phyloP scores from a whole-genome alignment of 1,140 invertebrate genomes.

The Drosophila malerkotliana region DNA sequence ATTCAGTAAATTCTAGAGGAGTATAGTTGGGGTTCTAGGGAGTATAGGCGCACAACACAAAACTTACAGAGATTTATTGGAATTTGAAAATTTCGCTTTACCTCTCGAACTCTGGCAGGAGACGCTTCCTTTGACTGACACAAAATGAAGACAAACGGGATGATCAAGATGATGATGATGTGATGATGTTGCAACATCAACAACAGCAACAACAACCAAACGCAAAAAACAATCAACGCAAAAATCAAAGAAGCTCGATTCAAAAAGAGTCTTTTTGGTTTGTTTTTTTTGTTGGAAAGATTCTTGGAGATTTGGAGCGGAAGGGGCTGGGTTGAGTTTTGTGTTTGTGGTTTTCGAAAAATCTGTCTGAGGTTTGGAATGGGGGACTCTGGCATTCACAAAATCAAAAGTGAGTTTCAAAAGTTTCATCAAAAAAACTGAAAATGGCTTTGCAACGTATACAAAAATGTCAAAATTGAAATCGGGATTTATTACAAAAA shows the following conservation, averaged over 20 bases:
- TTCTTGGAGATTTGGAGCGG: constrained; percentile 4
- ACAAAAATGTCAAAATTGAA: constrained; percentile 51
- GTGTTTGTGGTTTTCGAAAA: constrained; percentile 42
- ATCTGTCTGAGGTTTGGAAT: constrained; percentile 10
- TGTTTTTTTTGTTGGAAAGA: constrained; percentile 2
- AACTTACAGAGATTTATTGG: constrained; percentile 76
- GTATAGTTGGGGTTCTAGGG: constrained; percentile 11
- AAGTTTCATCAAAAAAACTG: constrained; percentile 43
- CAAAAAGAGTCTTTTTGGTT: constrained; percentile 29
- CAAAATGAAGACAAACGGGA: constrained; percentile 71
- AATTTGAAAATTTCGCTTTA: constrained; percentile 72
- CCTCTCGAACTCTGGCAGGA: constrained; percentile 64
- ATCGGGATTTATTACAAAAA: constrained; percentile 51
- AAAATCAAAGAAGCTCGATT: constrained; percentile 70
- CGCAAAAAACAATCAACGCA: constrained; percentile 59
- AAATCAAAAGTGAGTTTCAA: constrained; percentile 48
- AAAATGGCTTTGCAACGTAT: constrained; percentile 62
- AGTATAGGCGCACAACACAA: constrained; percentile 66
- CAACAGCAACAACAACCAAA: constrained; percentile 61
- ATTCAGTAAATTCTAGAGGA: constrained; percentile 27
- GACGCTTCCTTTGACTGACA: constrained; percentile 75
- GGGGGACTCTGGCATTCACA: constrained; percentile 29
- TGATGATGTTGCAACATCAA: constrained; percentile 60
- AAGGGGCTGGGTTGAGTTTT: constrained; percentile 3
- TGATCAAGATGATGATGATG: constrained; percentile 56